Conservation (phyloP, 2,888 invertebrate species). For the Oligia fasciuncula region DNA sequence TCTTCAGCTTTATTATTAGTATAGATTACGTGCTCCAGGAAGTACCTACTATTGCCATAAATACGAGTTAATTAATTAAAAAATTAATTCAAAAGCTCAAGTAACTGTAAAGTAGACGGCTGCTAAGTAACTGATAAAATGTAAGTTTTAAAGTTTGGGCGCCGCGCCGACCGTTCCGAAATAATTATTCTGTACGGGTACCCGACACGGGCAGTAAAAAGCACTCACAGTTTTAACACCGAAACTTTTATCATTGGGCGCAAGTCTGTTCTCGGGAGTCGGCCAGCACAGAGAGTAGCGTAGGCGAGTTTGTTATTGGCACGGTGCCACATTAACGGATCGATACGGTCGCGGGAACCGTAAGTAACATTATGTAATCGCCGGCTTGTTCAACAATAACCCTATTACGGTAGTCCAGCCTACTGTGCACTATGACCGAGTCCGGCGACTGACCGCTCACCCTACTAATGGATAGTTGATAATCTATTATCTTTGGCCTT, state of each 20-base stretch:
- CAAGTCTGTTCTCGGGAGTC: conserved; percentile 73
- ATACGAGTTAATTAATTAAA: no score
- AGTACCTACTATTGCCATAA: neutral
- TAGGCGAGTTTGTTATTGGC: conserved; percentile 84
- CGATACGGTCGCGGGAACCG: conserved; percentile 78
- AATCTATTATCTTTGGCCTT: conserved; percentile 54
- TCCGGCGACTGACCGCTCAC: conserved; percentile 57
- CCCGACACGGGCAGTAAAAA: conserved; percentile 61
- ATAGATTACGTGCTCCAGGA: conserved; percentile 1
- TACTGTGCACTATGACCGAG: conserved; percentile 56
- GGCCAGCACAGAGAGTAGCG: conserved; percentile 72
- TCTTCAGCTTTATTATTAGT: neutral
- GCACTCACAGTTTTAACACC: conserved; percentile 73
- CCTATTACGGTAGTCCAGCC: conserved; percentile 61
- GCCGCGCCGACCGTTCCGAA: conserved; percentile 36
- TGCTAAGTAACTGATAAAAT: conserved; percentile 40
- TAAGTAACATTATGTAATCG: conserved; percentile 84
- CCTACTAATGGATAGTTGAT: conserved; percentile 56
- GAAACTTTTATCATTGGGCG: conserved; percentile 74
- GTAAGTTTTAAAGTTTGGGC: conserved; percentile 41
- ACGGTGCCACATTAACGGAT: conserved; percentile 84
- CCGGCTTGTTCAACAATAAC: conserved; percentile 76
- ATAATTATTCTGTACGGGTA: conserved; percentile 56
- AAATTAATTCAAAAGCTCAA: conserved; percentile 5
- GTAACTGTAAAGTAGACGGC: neutral